A percentile compares a stretch with the other conserved stretches of the same genome.
phyloP scores from a whole-genome alignment of 2,113 vertebrate species.

The Laticauda colubrina region DNA sequence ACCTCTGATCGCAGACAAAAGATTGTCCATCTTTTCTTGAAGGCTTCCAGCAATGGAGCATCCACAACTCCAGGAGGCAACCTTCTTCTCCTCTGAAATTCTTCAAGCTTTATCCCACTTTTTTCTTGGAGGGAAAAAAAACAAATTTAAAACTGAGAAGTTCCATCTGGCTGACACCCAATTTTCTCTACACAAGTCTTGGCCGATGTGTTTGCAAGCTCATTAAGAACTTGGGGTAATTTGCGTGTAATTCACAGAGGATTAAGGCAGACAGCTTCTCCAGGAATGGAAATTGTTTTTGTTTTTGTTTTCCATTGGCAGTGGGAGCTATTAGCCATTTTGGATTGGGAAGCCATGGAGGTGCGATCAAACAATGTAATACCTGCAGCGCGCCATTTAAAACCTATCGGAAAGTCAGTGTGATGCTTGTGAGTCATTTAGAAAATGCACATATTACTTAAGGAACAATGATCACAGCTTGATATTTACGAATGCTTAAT shows the following conservation, averaged over 20 bases:
- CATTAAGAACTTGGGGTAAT: slow-evolving; percentile 33
- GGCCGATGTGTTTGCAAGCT: slow-evolving; percentile 22
- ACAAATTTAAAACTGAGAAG: background rate
- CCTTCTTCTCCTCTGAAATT: background rate
- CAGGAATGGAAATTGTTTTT: slow-evolving; percentile 22
- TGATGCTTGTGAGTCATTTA: slow-evolving; percentile 4
- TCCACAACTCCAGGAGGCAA: too few relatives aligned
- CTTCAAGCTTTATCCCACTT: background rate
- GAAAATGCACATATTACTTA: slow-evolving; percentile 41
- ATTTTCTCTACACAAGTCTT: background rate
- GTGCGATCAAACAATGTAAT: slow-evolving; percentile 12
- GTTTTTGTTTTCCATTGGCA: background rate
- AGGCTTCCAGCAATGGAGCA: too few relatives aligned
- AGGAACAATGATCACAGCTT: slow-evolving; percentile 19
- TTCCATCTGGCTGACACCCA: background rate
- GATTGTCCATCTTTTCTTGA: too few relatives aligned
- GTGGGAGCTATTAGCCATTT: background rate
- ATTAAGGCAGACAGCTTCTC: slow-evolving; percentile 26
- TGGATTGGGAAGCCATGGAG: slow-evolving; percentile 20
- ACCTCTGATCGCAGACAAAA: too few relatives aligned
- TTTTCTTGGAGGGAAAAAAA: background rate
- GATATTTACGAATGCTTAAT: slow-evolving; percentile 15
- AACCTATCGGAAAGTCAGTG: slow-evolving; percentile 37
- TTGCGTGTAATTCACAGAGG: slow-evolving; percentile 41
- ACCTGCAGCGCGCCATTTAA: slow-evolving; percentile 43